phyloP scores from a whole-genome alignment of 2,797 vertebrate genomes.

The Pseudochirops cupreus region DNA sequence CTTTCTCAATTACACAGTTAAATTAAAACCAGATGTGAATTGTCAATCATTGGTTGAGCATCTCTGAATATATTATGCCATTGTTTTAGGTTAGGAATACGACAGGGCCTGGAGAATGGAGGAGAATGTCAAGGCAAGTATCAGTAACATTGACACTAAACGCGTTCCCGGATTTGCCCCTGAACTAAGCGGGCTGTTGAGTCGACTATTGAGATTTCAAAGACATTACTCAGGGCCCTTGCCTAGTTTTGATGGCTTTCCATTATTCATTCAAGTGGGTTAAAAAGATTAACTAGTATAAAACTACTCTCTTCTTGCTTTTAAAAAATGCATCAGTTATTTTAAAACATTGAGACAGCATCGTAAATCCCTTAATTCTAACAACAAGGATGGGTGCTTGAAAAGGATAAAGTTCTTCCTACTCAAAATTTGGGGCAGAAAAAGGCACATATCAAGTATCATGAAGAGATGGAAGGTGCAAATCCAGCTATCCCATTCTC shows the following conservation, averaged over 20 bases:
- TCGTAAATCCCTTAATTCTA: neutral
- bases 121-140: neutral
- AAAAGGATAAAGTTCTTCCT: constrained; percentile 1
- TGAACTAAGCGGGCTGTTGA: neutral
- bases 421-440: neutral
- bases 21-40: neutral
- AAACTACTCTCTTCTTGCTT: constrained; percentile 4
- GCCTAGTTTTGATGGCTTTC: neutral
- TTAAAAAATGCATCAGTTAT: constrained; percentile 22
- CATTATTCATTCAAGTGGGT: neutral
- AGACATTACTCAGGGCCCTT: neutral
- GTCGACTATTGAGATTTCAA: neutral
- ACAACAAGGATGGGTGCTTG: neutral
- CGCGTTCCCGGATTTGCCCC: neutral
- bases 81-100: neutral
- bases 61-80: neutral
- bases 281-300: neutral
- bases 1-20: neutral
- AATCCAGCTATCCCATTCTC: neutral
- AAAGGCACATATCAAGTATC: neutral
- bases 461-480: neutral
- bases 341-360: constrained; percentile 15
- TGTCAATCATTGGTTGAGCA: neutral
- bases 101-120: neutral
- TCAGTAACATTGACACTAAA: neutral